Evolutionary conservation across 1,140 invertebrate species (phyloP).

Genomic region (Myzus persicae): DNA sequence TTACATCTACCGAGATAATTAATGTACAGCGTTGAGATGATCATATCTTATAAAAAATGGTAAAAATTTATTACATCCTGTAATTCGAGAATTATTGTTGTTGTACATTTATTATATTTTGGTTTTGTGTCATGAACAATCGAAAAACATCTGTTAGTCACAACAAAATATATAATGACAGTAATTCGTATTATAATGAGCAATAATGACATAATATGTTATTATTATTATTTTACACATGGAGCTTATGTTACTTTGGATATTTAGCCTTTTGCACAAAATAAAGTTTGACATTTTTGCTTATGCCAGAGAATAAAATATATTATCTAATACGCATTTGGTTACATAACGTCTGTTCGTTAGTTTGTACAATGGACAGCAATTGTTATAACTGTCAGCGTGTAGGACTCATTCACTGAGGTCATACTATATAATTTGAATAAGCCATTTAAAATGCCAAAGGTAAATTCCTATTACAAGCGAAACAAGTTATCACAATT

Average conservation of each 20-base stretch:
- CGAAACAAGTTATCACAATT: neutral
- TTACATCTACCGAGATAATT: no score
- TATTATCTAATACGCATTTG: neutral
- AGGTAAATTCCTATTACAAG: neutral
- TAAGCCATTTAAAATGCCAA: neutral
- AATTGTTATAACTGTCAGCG: no score
- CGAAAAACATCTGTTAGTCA: no score
- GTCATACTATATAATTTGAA: neutral
- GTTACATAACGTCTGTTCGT: neutral
- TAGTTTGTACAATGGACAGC: no score
- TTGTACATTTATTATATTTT: no score
- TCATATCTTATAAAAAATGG: no score
- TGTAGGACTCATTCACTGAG: no score
- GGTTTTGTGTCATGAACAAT: no score
- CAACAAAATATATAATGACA: neutral
- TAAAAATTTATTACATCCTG: no score
- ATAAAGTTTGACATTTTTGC: neutral
- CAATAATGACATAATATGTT: no score
- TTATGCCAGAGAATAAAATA: neutral
- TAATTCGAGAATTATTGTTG: no score
- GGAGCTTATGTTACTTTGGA: neutral
- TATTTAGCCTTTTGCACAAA: neutral
- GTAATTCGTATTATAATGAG: neutral
- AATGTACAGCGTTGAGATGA: no score
- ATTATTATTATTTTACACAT: neutral